phyloP scores from a whole-genome alignment of 2,888 invertebrate genomes.

The Invenusta paracnida region DNA sequence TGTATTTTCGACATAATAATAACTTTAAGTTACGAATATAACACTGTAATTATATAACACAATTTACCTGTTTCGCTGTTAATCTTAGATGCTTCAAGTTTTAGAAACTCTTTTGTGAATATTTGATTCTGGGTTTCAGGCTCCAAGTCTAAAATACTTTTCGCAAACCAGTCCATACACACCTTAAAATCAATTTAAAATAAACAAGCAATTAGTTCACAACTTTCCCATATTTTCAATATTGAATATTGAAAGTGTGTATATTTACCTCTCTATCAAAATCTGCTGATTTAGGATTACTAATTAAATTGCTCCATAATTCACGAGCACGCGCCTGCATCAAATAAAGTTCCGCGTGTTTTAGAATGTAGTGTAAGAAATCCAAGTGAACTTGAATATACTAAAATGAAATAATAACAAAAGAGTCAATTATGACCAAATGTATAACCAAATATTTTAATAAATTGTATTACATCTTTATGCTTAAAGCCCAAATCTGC shows the following conservation, averaged over 20 bases:
- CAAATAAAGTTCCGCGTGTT: constrained; percentile 62
- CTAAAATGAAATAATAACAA: too few species aligned
- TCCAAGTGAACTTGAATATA: constrained; percentile 61
- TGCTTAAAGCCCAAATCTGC: not conserved
- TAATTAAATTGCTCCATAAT: constrained; percentile 62
- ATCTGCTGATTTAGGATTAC: constrained; percentile 59
- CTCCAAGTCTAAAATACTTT: constrained; percentile 56
- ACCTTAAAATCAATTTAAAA: not conserved
- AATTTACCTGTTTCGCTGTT: constrained; percentile 48
- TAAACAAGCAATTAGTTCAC: not conserved
- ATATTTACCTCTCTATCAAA: constrained; percentile 42
- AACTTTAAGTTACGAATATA: too few species aligned
- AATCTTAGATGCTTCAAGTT: constrained; percentile 59
- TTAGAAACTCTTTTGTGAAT: constrained; percentile 62
- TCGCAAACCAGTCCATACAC: not conserved
- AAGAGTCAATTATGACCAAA: constrained; percentile 45
- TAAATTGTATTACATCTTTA: not conserved
- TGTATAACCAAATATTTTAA: not conserved
- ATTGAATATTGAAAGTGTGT: too few species aligned
- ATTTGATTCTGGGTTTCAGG: constrained; percentile 60
- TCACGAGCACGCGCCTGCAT: constrained; percentile 61
- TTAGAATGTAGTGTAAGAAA: constrained; percentile 62
- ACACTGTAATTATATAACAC: not conserved
- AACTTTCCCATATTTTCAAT: too few species aligned
- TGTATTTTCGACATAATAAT: too few species aligned